Base-by-base conservation (phyloP, 2,797 vertebrate genomes). In the Poeciliopsis gracilis region DNA sequence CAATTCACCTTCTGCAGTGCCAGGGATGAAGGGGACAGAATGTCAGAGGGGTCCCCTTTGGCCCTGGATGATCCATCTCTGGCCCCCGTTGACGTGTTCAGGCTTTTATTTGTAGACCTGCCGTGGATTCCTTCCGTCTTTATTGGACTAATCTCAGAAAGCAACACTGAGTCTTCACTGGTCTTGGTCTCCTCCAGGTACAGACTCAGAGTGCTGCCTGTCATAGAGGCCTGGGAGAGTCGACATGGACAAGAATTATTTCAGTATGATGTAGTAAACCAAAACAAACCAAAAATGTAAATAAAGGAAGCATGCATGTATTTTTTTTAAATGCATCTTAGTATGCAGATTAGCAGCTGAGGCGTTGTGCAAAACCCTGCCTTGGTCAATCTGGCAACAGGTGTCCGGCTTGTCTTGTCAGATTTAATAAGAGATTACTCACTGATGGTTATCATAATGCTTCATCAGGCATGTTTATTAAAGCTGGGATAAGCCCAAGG, bases 201-300 rank as follows among this genome's bases (percentile, higher is more conserved):
- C 84, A 97, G 89, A 70, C 94, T 97, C 61, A 97, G 96, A 63
- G 97, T 94, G 0, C 96, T 96, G 79, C 97, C 97, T 1, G 97
- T 97, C 95, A 99, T 98, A 85, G 98, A 98, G 0, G 97, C 97
- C 98, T 99, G 94, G 0, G 81, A 89, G 63, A 90, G 36, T 2
- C 1, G 11, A 73, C 67, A 78, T 79, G n/a, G 1, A 70, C 70
- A 53, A 23, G 9, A 41, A 59, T 76, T 77, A 59, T 72, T 71
- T 53, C 2, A 71, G 4, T 8, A 51, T 25, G 6, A 9, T 47
- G 18, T 25, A 36, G 71, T 20, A 8, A 67, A 74, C n/a, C 5
- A 12, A 4, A 41, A 43, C 25, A 0, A 45, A 28, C 16, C 10
- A 73, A 73, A 72, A 20, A 72, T 25, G 12, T 11, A 15, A 3